Evolutionary conservation across 1,140 invertebrate genomes (phyloP).

Genomic region (Tetragonula clypearis): DNA sequence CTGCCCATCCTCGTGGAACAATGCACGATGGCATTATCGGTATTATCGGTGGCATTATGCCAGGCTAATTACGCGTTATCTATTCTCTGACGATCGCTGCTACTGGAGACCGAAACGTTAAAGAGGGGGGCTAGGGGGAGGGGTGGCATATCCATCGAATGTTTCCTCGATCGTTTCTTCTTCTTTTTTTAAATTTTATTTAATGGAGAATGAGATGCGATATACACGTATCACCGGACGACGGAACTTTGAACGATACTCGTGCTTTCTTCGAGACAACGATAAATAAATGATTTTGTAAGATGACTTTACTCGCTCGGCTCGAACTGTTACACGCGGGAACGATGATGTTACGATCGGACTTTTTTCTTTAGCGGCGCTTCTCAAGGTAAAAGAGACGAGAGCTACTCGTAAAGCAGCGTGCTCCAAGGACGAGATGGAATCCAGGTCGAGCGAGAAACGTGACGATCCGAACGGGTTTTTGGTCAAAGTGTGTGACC

Average conservation of each 20-base stretch:
- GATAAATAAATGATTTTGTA: not conserved
- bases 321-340: not conserved
- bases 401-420: not conserved
- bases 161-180: not conserved
- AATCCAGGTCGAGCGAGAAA: slow-evolving; percentile 35
- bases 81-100: not conserved
- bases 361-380: not conserved
- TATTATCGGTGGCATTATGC: slow-evolving; percentile 34
- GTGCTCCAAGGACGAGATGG: slow-evolving; percentile 3
- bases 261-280: not conserved
- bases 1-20: slow-evolving; percentile 8
- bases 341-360: not conserved
- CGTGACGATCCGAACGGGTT: slow-evolving; percentile 17
- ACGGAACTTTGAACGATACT: not conserved
- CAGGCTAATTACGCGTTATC: slow-evolving; percentile 51
- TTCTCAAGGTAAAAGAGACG: slow-evolving; percentile 27
- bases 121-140: not conserved
- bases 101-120: not conserved
- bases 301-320: not conserved
- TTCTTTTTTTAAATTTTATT: not conserved
- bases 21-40: slow-evolving; percentile 4
- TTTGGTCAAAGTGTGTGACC: not conserved
- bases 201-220: not conserved
- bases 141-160: too few species aligned
- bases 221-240: not conserved